phyloP scores from a whole-genome alignment of 2,797 vertebrate species.

The Cephalopachus bancanus region DNA sequence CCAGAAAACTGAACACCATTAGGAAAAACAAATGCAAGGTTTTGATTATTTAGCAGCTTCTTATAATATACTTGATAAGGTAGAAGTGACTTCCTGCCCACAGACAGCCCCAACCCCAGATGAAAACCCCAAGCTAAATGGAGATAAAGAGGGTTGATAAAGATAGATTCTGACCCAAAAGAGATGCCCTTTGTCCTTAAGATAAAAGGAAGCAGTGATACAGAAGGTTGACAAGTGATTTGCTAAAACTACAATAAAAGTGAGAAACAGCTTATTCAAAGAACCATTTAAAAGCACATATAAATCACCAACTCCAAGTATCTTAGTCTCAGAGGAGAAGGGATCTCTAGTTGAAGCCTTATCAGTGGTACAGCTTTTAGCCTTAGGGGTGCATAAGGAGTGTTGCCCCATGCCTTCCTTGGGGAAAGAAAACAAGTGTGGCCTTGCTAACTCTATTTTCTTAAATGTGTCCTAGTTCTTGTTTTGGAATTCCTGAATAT shows the following conservation, averaged over 20 bases:
- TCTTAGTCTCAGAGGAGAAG: background rate
- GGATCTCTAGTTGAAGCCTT: background rate
- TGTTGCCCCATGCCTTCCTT: background rate
- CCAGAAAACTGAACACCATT: background rate
- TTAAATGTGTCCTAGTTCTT: conserved; percentile 19
- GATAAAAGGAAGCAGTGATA: background rate
- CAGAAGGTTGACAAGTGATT: background rate
- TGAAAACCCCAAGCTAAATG: background rate
- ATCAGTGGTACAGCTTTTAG: background rate
- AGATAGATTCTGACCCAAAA: background rate
- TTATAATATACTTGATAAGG: background rate
- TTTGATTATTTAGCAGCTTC: background rate
- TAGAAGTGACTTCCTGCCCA: background rate
- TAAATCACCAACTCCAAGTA: background rate
- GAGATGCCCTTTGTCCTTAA: background rate
- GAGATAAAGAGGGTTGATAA: background rate
- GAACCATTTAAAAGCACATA: background rate
- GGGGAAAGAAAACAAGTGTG: background rate
- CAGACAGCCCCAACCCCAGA: background rate
- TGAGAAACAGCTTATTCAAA: background rate
- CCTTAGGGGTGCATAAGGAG: background rate
- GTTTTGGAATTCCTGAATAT: background rate
- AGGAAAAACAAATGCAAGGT: background rate
- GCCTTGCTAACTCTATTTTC: conserved; percentile 13
- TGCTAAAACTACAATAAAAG: background rate